Conservation (phyloP, 2,888 invertebrate species). For the Cataglyphis altisquamis region DNA sequence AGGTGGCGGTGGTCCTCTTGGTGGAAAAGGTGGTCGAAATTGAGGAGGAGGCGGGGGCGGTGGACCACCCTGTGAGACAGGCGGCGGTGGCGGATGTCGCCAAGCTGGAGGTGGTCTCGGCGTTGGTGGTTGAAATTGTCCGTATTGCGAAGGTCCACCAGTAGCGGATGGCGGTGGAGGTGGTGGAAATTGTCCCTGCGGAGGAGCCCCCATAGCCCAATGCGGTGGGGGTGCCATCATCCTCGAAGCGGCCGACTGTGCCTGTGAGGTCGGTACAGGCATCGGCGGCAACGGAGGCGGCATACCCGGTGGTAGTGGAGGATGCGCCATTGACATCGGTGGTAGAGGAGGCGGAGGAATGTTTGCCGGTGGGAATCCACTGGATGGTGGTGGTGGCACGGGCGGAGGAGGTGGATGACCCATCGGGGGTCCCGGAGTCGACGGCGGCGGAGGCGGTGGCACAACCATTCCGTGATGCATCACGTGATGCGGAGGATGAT, state of each 20-base stretch:
- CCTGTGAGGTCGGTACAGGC: constrained; percentile 86
- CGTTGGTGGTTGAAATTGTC: constrained; percentile 84
- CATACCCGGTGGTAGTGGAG: constrained; percentile 89
- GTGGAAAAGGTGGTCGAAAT: constrained; percentile 88
- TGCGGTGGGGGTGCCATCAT: constrained; percentile 85
- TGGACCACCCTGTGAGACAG: constrained; percentile 86
- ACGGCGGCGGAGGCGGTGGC: constrained; percentile 91
- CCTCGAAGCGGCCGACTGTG: constrained; percentile 83
- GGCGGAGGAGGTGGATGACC: constrained; percentile 92
- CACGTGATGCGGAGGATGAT: constrained; percentile 87
- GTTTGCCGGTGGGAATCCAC: constrained; percentile 87
- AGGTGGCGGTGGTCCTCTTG: constrained; percentile 91
- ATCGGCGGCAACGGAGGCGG: constrained; percentile 89
- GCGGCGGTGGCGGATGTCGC: constrained; percentile 90
- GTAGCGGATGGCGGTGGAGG: constrained; percentile 87
- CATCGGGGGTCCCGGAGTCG: constrained; percentile 88
- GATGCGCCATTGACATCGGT: constrained; percentile 88
- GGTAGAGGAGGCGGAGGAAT: constrained; percentile 90
- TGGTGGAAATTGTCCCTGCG: constrained; percentile 87
- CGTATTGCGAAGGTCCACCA: constrained; percentile 82
- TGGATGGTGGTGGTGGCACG: constrained; percentile 90
- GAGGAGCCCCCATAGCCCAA: constrained; percentile 81
- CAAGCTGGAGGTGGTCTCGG: constrained; percentile 89
- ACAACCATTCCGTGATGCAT: constrained; percentile 91
- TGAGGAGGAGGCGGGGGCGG: constrained; percentile 89